These are phyloP conservation scores for Pocota personata DNA, from an alignment of 2,888 invertebrate species.

Conservation along the genomic window DNA sequence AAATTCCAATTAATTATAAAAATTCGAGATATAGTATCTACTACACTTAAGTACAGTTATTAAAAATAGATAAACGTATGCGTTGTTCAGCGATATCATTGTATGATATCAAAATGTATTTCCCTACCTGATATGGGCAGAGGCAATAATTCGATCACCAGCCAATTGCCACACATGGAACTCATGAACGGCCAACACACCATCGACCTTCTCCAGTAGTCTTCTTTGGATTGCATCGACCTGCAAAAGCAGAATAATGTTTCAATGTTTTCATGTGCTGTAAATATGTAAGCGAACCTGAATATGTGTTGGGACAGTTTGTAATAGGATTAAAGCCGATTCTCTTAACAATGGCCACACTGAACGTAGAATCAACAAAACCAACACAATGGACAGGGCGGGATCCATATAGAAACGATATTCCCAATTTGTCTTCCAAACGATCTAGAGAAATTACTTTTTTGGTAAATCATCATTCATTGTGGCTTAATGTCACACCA, in stretches of 20 bases:
- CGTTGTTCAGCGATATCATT: neutral
- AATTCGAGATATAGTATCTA: neutral
- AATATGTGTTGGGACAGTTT: constrained; percentile 99
- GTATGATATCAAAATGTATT: neutral
- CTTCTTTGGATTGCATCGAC: constrained; percentile 95
- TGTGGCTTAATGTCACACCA: constrained; percentile 2
- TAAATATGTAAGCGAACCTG: constrained; percentile 83
- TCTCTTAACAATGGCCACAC: constrained; percentile 97
- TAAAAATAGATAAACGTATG: constrained; percentile 5
- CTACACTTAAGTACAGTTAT: neutral
- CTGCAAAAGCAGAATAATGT: constrained; percentile 80
- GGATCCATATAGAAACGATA: constrained; percentile 96
- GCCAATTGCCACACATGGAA: constrained; percentile 99
- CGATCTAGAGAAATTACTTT: constrained; percentile 82
- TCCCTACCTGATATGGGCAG: constrained; percentile 94
- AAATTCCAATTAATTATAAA: neutral
- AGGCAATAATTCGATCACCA: constrained; percentile 97
- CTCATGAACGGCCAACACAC: constrained; percentile 97
- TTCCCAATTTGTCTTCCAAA: constrained; percentile 92
- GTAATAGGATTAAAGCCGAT: constrained; percentile 96
- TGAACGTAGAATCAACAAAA: constrained; percentile 92
- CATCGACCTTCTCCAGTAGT: constrained; percentile 94
- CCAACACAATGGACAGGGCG: constrained; percentile 94
- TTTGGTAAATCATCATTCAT: constrained; percentile 15
- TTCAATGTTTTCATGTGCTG: neutral